Evolutionary conservation across 1,140 invertebrate genomes (phyloP), one percentile per base, ranked within the genome.

Genomic region (Drosophila ironensis): DNA sequence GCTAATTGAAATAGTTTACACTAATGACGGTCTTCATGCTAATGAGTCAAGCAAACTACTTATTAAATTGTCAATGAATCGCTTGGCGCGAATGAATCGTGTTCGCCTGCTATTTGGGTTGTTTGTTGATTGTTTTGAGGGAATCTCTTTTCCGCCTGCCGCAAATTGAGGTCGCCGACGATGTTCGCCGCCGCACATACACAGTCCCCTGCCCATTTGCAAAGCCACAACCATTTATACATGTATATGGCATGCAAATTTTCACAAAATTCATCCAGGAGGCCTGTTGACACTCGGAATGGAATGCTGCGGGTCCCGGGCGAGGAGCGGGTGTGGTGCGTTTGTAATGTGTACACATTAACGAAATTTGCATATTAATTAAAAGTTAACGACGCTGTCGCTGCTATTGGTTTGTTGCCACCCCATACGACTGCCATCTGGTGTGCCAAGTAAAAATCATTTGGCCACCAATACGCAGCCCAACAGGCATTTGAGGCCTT

Each of bases 321-420:
- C 8, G 16, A 19, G 5, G 41, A 22, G 2, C 8, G 17, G 9
- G 22, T 6, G 6, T 11, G 9, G 11, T 20, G 45, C 14, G 12
- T 60, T 54, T 74, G 72, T 72, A 57, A 59, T 63, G 56, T 37
- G 52, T 20, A 57, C 56, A 72, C 61, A 84, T 84, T 84, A 82
- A 60, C 56, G 17, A 64, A 84, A 84, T 82, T 82, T 69, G 78
- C 78, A 84, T 82, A 84, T 84, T 82, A 84, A 84, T 82, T 82
- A 82, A 84, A 84, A 77, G 47, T 77, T 72, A 76, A 81, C 56
- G 61, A 59, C 37, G 52, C 14, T 68, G 44, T 42, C 14, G 51
- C 24, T 61, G 40, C 22, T 28, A 61, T 63, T 63, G 40, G 27
- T 45, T 33, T 1, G 9, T 4, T 52, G 20, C 5, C 50, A 4